Base-by-base conservation (phyloP, 2,797 vertebrate genomes). In the Pantherophis vulpinus region DNA sequence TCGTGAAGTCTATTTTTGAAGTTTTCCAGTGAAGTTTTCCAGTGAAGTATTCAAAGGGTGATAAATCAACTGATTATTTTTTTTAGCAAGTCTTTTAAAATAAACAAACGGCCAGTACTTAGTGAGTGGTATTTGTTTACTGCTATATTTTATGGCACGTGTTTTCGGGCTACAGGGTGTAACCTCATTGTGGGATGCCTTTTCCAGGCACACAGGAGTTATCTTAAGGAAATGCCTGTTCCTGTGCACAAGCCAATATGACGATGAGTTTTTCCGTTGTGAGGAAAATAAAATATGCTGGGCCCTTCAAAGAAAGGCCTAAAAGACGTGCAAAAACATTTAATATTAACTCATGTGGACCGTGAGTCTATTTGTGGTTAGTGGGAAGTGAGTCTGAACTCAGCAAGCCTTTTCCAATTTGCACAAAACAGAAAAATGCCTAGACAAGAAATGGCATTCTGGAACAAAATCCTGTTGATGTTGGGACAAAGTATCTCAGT, bases 31-130 rank as follows among this genome's bases (percentile, higher is more conserved):
- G 70, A 37, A 74, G 7, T 51, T 51, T 74, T 29, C 61, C 29
- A 0, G 2, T 32, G 70, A 37, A 74, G 7, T 74, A 37, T 20
- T 74, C 16, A 42, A 23, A 20, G 32, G 18, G 16, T 10, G 70
- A 20, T 42, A 42, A 8, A 42, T 42, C 3, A 37, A 3, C 70
- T 0, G 8, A 1, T 9, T 16, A 10, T 10, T 7, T 42, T 37
- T 42, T 79, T 42, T 10, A 23, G 70, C 70, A 42, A 42, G 32
- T 70, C 5, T 70, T 70, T 7, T 14, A n/a, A 66, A 66, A 66
- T 5, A 66, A n/a, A 14, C 12, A 13, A 66, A 10, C 0, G 0
- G 32, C 32, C 1, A 0, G 8, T 6, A 47, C 10, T 54, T 20
- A n/a, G 60, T 61, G 42, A 89, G 13, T 20, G n/a, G 5, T 1